These are phyloP conservation scores for Donacobius atricapilla DNA, from an alignment of 2,113 vertebrate genomes.

Conservation along the genomic window DNA sequence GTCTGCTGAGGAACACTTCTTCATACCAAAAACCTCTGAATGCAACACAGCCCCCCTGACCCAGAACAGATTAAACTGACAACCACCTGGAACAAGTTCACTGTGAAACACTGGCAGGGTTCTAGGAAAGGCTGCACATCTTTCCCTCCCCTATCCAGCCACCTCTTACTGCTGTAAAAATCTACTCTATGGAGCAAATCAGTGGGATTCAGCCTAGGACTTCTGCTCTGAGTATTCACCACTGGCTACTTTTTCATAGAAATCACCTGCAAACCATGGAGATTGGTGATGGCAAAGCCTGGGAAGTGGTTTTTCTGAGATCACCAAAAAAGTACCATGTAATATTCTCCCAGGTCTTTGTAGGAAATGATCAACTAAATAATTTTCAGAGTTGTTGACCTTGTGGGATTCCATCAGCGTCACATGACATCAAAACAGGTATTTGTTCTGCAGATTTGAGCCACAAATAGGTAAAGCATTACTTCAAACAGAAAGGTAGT, in stretches of 20 bases:
- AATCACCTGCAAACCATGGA: not conserved
- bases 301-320: not conserved
- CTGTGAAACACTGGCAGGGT: not conserved
- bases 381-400: not conserved
- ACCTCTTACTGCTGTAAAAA: not conserved
- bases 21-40: not conserved
- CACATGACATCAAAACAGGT: accelerated
- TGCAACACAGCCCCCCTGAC: not conserved
- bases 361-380: not conserved
- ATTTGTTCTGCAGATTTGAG: not conserved
- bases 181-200: not conserved
- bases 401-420: not conserved
- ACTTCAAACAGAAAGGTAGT: not conserved
- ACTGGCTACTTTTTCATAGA: not conserved
- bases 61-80: not conserved
- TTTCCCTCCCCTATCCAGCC: not conserved
- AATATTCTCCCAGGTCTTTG: not conserved
- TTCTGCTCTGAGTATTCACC: not conserved
- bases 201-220: not conserved
- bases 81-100: not conserved
- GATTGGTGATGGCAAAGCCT: not conserved
- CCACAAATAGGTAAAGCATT: not conserved
- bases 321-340: not conserved
- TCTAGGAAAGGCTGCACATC: not conserved
- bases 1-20: not conserved